Evolutionary conservation across 2,888 invertebrate species (phyloP).

Genomic region (Orthosia cruda): DNA sequence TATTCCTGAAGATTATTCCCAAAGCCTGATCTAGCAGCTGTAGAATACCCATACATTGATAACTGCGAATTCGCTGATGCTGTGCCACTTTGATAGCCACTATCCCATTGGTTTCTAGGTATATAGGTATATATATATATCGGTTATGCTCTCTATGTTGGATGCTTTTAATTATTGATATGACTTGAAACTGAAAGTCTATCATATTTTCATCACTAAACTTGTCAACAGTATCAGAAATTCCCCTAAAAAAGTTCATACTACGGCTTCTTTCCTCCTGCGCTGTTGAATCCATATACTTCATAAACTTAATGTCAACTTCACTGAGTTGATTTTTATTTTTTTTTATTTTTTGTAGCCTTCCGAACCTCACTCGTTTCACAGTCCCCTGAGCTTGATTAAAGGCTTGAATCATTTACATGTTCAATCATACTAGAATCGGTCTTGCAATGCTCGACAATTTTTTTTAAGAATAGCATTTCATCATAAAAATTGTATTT

Average conservation of each 20-base stretch:
- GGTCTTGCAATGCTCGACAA: slow-evolving; percentile 57
- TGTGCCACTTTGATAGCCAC: slow-evolving; percentile 54
- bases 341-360: slow-evolving; percentile 27
- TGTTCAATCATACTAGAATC: slow-evolving; percentile 62
- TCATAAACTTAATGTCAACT: slow-evolving; percentile 60
- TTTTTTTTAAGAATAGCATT: slow-evolving; percentile 47
- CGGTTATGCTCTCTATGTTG: slow-evolving; percentile 62
- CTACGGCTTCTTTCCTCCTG: slow-evolving; percentile 20
- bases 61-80: slow-evolving; percentile 10
- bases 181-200: no score
- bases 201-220: slow-evolving; percentile 65
- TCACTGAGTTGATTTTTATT: slow-evolving; percentile 49
- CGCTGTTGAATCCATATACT: slow-evolving; percentile 59
- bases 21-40: slow-evolving; percentile 24
- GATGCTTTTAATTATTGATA: slow-evolving; percentile 61
- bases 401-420: slow-evolving; percentile 50
- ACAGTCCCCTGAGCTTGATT: slow-evolving; percentile 56
- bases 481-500: slow-evolving; percentile 60
- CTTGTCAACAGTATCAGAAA: slow-evolving; percentile 64
- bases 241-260: slow-evolving; percentile 64
- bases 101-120: slow-evolving; percentile 66
- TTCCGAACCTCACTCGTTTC: slow-evolving; percentile 51
- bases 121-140: slow-evolving; percentile 64
- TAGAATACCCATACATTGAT: slow-evolving; percentile 16
- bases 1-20: slow-evolving; percentile 10